Base-by-base conservation (phyloP, 92 coral and sea anemone genomes). In the Bergia sp. region DNA sequence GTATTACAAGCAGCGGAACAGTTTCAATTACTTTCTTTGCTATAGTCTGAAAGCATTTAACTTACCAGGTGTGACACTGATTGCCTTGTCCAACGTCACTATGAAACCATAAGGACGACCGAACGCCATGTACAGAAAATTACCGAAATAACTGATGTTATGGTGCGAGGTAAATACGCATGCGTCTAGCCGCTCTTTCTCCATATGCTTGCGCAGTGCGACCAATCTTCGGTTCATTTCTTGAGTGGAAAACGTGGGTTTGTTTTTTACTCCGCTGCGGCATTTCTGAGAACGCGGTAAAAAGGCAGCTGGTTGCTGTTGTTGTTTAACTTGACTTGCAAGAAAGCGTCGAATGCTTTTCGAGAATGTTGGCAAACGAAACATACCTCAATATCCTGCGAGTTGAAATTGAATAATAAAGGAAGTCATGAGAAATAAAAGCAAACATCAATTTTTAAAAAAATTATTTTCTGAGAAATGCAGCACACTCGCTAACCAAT, bases 171-270 rank as follows among this genome's bases (percentile, higher is more conserved):
- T 80, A 20, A 80, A 80, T 36, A 80, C 43, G 69, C 85, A 80
- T 13, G 69, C 85, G 45, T 80, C 67, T 21, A 80, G 66, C 18
- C n/a, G 41, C 85, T 80, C 85, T 37, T 47, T 42, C 37, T 80
- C 72, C 85, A 80, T 80, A 49, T 80, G 85, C 6, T 80, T 61
- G 36, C 85, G 50, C 5, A 80, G 69, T 49, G 42, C 45, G 18
- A 50, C 49, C 67, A 80, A 36, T 36, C 85, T 53, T 50, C 85
- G 37, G 67, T 80, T 61, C 85, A 80, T 80, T 47, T 80, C 85
- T 80, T 80, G 85, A 16, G 41, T 20, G 36, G 85, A 80, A 38
- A 80, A 80, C 7, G 65, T 53, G 11, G 67, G 67, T 45, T 80
- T 80, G 21, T 16, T 50, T 23, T 80, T 80, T 80, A 4, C 71